These are phyloP conservation scores for Vanacampus margaritifer DNA, from an alignment of 2,113 vertebrate genomes.

Conservation along the genomic window DNA sequence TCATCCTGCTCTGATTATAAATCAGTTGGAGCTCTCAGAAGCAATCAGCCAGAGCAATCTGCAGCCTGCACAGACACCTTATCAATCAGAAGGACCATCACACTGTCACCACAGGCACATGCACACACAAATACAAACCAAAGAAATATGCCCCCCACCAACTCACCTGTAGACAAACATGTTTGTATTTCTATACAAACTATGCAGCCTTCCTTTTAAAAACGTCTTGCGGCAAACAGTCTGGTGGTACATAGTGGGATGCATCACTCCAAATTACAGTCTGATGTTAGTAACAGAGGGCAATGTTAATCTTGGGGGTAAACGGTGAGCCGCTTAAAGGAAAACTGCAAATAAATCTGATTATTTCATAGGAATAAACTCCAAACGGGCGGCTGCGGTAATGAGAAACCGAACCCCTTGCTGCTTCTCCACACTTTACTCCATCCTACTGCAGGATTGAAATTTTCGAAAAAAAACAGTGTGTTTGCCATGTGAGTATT, in stretches of 20 bases:
- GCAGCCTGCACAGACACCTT: conserved; percentile 68
- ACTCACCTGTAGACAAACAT: conserved; percentile 29
- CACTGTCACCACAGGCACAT: conserved; percentile 52
- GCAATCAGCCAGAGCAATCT: conserved; percentile 72
- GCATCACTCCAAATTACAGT: conserved; percentile 72
- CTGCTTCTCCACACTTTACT: conserved; percentile 42
- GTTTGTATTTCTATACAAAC: conserved; percentile 48
- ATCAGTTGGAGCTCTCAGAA: conserved; percentile 71
- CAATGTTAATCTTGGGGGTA: conserved; percentile 75
- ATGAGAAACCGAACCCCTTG: conserved; percentile 55
- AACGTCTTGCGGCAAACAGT: conserved; percentile 51
- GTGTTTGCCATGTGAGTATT: conserved; percentile 35
- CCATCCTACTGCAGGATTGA: conserved; percentile 41
- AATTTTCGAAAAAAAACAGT: conserved; percentile 32
- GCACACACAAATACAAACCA: conserved; percentile 27
- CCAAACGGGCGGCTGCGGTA: conserved; percentile 62
- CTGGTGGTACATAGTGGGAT: conserved; percentile 42
- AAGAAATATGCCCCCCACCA: conserved; percentile 32
- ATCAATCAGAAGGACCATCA: conserved; percentile 73
- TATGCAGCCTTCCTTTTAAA: conserved; percentile 35
- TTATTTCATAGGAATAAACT: conserved; percentile 72
- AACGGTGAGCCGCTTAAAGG: conserved; percentile 74
- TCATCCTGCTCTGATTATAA: conserved; percentile 73
- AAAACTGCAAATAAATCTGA: conserved; percentile 76
- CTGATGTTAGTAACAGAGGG: conserved; percentile 73